Evolutionary conservation across 2,888 invertebrate genomes (phyloP), one percentile per base, ranked within the genome.

Genomic region (Callyntrura guangdongensis): DNA sequence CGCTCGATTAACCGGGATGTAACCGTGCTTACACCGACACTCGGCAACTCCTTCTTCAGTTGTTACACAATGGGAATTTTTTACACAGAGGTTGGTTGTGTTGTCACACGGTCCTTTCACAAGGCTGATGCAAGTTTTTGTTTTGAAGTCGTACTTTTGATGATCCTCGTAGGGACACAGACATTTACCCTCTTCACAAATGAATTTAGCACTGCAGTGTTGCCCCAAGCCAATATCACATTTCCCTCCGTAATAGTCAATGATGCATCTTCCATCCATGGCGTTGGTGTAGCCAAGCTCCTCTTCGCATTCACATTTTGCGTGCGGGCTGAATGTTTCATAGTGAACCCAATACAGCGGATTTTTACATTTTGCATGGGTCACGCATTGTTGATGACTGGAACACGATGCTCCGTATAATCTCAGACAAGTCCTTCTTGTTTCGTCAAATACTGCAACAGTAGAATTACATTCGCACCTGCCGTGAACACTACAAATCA

Each of bases 31-130:
- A n/a, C 88, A 88, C 0, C 82, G 79, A 17, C 88, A 88, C 47
- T 88, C 88, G 0, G 72, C 6, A 14, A 88, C 17, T 4, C 82
- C 82, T 59, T 88, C 88, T 25, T 88, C 88, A n/a, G 88, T 83
- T 0, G 14, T 27, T 20, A 82, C 25, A 45, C 88, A 88, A 14
- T 88, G 88, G 0, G 88, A 53, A 81, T 88, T 88, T 74, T 83
- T 69, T 0, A 83, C 25, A 17, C 88, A 88, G 4, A 47, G 47
- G 8, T 74, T 69, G 14, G 88, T 83, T 0, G 45, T 17, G 49
- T 88, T 88, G 25, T 88, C 83, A 17, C 88, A 88, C 3, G 88
- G 88, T 11, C 88, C 88, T 47, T 88, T 88, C 0, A 88, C 82
- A 22, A 88, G 47, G 25, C 82, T 82, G 0, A 82, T 61, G 27